These are phyloP conservation scores for Vultur gryphus DNA, from an alignment of 2,797 vertebrate genomes.

Conservation along the genomic window DNA sequence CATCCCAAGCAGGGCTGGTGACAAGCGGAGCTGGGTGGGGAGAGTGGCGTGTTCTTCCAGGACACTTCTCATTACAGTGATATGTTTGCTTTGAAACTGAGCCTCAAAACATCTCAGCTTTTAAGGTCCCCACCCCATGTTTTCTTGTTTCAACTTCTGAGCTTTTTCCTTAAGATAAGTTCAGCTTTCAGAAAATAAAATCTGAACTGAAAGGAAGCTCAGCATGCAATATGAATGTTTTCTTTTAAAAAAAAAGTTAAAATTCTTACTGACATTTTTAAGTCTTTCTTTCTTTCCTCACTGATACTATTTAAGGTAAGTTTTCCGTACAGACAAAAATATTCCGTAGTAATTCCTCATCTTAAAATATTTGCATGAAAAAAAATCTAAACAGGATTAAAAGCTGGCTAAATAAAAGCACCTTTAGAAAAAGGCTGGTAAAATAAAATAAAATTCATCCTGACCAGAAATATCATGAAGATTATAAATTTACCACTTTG, in stretches of 20 bases:
- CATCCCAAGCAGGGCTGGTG: background rate
- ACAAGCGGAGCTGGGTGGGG: background rate
- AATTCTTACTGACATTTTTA: background rate
- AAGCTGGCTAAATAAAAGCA: background rate
- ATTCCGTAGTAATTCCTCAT: background rate
- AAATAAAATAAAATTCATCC: background rate
- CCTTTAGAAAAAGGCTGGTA: background rate
- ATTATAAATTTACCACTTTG: background rate
- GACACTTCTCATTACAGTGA: background rate
- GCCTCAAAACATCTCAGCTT: background rate
- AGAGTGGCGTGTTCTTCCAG: background rate
- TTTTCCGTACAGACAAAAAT: background rate
- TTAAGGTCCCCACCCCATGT: background rate
- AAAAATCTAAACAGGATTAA: background rate
- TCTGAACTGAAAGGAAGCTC: background rate
- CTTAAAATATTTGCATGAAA: background rate
- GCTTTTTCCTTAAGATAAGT: background rate
- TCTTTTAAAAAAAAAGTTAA: background rate
- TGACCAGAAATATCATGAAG: background rate
- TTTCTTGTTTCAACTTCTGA: background rate
- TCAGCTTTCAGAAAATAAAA: background rate
- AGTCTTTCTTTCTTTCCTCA: background rate
- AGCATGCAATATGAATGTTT: background rate
- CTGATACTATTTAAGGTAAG: background rate
- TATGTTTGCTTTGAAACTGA: conserved; percentile 18